A percentile compares a stretch with the other conserved stretches of the same genome.
Conservation (phyloP, 2,797 vertebrate genomes). For the Neoniphon sammara region DNA sequence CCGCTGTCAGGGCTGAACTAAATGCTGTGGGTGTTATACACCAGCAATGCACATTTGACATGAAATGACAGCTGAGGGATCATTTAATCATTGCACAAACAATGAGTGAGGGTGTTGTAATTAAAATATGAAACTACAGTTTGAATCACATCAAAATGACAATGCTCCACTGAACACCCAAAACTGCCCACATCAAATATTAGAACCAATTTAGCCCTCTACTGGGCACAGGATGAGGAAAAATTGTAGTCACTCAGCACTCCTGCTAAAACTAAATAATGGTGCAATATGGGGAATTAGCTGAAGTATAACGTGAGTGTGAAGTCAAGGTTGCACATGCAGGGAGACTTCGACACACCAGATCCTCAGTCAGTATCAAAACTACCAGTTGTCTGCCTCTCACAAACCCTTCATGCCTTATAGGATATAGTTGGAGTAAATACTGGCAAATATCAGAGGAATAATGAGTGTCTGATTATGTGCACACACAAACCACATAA, state of each 20-base stretch:
- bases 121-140: constrained; percentile 40
- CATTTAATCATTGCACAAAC: constrained; percentile 42
- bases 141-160: constrained; percentile 33
- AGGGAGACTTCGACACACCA: constrained; percentile 20
- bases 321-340: constrained; percentile 32
- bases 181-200: constrained; percentile 35
- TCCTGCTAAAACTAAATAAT: constrained; percentile 43
- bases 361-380: constrained; percentile 33
- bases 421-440: constrained; percentile 14
- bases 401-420: not conserved
- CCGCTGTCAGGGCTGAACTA: constrained; percentile 26
- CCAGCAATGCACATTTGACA: constrained; percentile 21
- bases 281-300: constrained; percentile 42
- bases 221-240: constrained; percentile 44
- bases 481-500: constrained; percentile 8
- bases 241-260: constrained; percentile 46
- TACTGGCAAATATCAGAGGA: constrained; percentile 15
- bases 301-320: constrained; percentile 43
- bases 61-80: constrained; percentile 31
- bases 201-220: constrained; percentile 60
- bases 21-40: constrained; percentile 39
- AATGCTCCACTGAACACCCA: constrained; percentile 42
- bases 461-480: constrained; percentile 8
- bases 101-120: not conserved
- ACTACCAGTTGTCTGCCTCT: constrained; percentile 30